These are phyloP conservation scores for Pempheris klunzingeri DNA, from an alignment of 2,797 vertebrate genomes.

Conservation along the genomic window DNA sequence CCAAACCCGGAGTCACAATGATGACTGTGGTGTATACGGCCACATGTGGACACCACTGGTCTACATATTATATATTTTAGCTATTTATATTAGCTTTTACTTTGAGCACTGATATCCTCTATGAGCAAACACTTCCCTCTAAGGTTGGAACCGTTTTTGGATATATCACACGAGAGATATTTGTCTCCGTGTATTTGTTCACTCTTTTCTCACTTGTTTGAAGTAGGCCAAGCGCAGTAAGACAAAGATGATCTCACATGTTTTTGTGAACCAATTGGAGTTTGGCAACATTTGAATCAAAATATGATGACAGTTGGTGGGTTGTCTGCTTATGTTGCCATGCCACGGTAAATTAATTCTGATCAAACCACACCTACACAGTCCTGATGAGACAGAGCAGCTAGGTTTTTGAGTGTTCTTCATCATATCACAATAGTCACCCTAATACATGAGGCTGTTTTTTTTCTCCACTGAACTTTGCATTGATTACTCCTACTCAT, in stretches of 20 bases:
- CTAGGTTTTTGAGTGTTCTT: not conserved
- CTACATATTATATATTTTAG: not conserved
- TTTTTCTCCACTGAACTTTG: too few species aligned
- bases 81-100: too few species aligned
- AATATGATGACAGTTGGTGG: not conserved
- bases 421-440: not conserved
- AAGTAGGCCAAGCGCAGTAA: not conserved
- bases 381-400: not conserved
- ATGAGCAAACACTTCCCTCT: not conserved
- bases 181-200: not conserved
- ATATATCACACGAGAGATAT: not conserved
- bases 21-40: not conserved
- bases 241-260: not conserved
- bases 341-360: not conserved
- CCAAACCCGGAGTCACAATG: constrained; percentile 1
- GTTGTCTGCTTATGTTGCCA: not conserved
- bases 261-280: not conserved
- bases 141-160: too few species aligned
- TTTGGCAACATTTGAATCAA: constrained; percentile 2
- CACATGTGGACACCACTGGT: not conserved
- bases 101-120: not conserved
- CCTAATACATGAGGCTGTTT: not conserved
- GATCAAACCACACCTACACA: not conserved
- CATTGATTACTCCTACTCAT: too few species aligned
- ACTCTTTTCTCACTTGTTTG: not conserved